These are phyloP conservation scores for Taurulus bubalis DNA, from an alignment of 2,113 vertebrate genomes.

Conservation along the genomic window DNA sequence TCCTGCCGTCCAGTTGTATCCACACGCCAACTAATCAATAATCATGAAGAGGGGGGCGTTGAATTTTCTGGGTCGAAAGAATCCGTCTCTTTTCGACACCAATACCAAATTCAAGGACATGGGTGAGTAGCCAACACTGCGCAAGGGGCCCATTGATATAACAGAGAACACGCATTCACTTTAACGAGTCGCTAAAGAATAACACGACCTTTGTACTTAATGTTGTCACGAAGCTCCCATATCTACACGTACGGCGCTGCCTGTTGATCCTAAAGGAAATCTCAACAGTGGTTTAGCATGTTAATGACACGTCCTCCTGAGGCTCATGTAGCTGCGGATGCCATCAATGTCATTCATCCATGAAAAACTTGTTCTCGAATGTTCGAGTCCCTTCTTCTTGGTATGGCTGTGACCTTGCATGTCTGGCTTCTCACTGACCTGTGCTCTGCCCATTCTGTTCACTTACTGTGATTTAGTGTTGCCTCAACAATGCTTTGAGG, in stretches of 20 bases:
- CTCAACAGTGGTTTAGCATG: not conserved
- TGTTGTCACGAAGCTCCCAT: slow-evolving; percentile 12
- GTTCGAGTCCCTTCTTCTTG: not conserved
- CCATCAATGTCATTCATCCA: not conserved
- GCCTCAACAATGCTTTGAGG: not conserved
- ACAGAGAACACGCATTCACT: not conserved
- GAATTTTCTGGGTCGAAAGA: slow-evolving; percentile 79
- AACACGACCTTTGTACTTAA: slow-evolving; percentile 62
- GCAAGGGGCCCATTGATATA: not conserved
- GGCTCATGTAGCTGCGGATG: not conserved
- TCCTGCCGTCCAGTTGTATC: not conserved
- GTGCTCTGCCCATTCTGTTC: not conserved
- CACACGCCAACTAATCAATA: not conserved
- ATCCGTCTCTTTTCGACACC: slow-evolving; percentile 79
- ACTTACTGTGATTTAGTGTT: not conserved
- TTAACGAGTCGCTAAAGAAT: not conserved
- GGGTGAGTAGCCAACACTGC: slow-evolving; percentile 74
- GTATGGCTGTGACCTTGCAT: not conserved
- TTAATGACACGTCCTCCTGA: not conserved
- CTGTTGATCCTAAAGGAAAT: not conserved
- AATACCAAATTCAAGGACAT: slow-evolving; percentile 75
- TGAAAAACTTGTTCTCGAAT: not conserved
- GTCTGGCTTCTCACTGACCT: not conserved
- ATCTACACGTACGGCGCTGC: not conserved
- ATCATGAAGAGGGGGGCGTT: slow-evolving; percentile 79